phyloP scores from a whole-genome alignment of 1,140 invertebrate species.

The Tribolium madens region DNA sequence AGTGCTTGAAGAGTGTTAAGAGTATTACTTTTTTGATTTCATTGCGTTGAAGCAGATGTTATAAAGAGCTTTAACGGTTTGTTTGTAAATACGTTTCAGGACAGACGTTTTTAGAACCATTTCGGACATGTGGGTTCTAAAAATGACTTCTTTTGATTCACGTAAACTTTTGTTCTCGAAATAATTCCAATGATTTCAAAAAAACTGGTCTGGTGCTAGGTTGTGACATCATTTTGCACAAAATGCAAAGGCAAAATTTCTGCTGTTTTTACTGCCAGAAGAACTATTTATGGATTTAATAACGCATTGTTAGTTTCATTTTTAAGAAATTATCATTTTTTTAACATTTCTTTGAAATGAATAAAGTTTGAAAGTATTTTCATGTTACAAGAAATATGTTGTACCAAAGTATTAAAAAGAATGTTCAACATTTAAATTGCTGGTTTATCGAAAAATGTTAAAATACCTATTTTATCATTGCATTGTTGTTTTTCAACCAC shows the following conservation, averaged over 20 bases:
- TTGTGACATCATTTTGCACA: not conserved
- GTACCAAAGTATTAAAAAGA: not conserved
- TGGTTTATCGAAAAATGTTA: not conserved
- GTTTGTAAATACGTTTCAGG: not conserved
- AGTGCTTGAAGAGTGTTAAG: not conserved
- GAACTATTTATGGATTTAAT: too few species aligned
- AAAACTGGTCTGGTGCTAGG: not conserved
- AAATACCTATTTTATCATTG: not conserved
- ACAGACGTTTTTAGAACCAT: not conserved
- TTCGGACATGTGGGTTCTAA: not conserved
- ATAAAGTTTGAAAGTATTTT: not conserved
- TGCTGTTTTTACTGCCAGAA: too few species aligned
- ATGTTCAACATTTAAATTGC: not conserved
- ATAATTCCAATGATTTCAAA: not conserved
- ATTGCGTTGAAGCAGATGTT: not conserved
- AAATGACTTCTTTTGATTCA: not conserved
- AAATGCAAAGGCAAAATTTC: not conserved
- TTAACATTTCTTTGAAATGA: not conserved
- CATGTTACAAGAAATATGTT: not conserved
- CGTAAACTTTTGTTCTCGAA: not conserved
- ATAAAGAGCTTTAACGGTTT: not conserved
- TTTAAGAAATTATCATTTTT: not conserved
- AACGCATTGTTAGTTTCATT: not conserved
- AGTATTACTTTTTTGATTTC: not conserved
- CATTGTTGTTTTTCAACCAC: not conserved